Evolutionary conservation across 2,113 vertebrate species (phyloP).

Genomic region (Megaptera novaeangliae): DNA sequence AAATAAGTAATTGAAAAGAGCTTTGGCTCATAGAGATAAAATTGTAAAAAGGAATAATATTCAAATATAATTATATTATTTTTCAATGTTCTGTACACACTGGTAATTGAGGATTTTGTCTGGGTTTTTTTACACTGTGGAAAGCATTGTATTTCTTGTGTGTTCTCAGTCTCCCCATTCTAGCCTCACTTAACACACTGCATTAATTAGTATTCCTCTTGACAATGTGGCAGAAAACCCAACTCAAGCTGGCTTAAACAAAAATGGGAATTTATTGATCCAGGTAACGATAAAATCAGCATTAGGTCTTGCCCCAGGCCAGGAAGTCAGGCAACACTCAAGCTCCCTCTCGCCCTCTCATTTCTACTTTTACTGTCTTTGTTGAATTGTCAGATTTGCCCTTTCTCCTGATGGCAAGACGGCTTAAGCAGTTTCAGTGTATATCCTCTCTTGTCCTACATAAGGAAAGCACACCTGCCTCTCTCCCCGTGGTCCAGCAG

Average conservation of each 20-base stretch:
- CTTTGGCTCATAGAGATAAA: background rate
- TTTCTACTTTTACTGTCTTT: background rate
- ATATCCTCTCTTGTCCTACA: background rate
- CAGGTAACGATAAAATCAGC: background rate
- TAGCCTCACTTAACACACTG: background rate
- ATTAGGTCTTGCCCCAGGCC: background rate
- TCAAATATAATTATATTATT: background rate
- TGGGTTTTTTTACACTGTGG: background rate
- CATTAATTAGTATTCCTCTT: background rate
- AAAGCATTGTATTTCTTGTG: background rate
- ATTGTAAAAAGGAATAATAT: background rate
- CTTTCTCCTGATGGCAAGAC: background rate
- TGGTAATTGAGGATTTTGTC: background rate
- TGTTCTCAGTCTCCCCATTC: background rate
- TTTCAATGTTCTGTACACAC: background rate
- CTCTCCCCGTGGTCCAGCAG: background rate
- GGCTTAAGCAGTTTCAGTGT: background rate
- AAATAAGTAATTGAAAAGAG: constrained; percentile 13
- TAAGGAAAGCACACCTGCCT: background rate
- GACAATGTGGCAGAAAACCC: background rate
- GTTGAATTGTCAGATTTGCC: background rate
- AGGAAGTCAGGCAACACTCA: background rate
- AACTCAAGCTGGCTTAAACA: background rate
- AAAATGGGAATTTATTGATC: constrained; percentile 15
- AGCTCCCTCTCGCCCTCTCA: background rate